phyloP scores from a whole-genome alignment of 2,113 vertebrate species.

The Nothoprocta pentlandii region DNA sequence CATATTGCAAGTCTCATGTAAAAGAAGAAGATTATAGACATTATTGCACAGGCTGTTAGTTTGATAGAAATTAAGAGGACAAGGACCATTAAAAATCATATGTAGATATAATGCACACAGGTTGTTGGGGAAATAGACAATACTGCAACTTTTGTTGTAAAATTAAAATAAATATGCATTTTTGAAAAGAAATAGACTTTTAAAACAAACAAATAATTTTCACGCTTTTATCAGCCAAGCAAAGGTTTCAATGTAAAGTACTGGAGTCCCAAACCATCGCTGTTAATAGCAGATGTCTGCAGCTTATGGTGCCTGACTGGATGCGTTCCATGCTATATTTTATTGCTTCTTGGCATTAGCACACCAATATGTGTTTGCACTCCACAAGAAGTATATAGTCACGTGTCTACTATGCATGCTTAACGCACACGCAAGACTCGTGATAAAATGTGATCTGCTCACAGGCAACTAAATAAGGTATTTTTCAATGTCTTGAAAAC shows the following conservation, averaged over 20 bases:
- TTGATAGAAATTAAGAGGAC: not conserved
- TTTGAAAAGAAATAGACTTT: not conserved
- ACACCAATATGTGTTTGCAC: not conserved
- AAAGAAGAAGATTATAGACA: not conserved
- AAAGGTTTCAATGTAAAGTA: not conserved
- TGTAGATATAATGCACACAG: not conserved
- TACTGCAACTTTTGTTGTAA: not conserved
- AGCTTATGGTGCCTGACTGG: not conserved
- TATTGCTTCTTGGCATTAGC: not conserved
- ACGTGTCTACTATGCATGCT: not conserved
- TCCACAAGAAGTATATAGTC: not conserved
- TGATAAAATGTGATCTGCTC: not conserved
- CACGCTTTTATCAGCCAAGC: not conserved
- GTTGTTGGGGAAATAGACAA: not conserved
- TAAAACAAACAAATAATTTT: not conserved
- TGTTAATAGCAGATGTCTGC: not conserved
- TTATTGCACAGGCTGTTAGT: not conserved
- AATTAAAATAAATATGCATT: not conserved
- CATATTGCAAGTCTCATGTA: not conserved
- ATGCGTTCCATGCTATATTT: not conserved
- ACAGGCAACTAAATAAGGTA: not conserved
- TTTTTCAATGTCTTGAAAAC: not conserved
- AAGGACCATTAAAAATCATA: not conserved
- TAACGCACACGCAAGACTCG: not conserved
- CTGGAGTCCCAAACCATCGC: not conserved